Evolutionary conservation across 2,113 vertebrate genomes (phyloP), one percentile per base, ranked within the genome.

Genomic region (Alectura lathami): DNA sequence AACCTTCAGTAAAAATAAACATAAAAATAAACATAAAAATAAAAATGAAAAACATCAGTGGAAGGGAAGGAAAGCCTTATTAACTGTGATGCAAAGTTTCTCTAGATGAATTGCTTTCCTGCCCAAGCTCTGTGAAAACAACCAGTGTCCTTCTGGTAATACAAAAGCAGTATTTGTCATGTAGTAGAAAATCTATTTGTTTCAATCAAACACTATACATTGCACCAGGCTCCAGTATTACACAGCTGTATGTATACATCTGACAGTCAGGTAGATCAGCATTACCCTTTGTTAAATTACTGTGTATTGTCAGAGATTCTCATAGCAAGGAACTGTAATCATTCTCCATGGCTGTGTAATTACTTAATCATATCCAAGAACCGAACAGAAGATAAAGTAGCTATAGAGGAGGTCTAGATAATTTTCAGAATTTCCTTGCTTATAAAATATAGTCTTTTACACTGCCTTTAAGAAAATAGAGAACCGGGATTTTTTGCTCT

Each of bases 21-120:
- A 96, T n/a, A n/a, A n/a, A n/a, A n/a, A n/a, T 91, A 56, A 94
- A 92, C 48, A 96, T 91, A 57, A 94, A 92, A 91, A 73, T 67
- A 34, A 89, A 89, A 86, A 67, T 74, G 1, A 86, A 75, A 92
- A 78, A 69, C 9, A 62, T 42, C 40, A 32, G 20, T 50, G 17
- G 13, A 83, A 92, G 78, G 34, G 88, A 92, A 45, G 17, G 8
- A 84, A 89, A 85, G 14, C 11, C 47, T 83, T 93, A n/a, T 54
- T 93, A 83, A 92, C 54, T 66, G 63, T 17, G 17, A 50, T 3
- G 18, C 66, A 63, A 73, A 30, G 70, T 89, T 89, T 74, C 78
- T 72, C 34, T 62, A 32, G 30, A 85, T 42, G 6, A 80, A 91
- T 63, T 9, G 10, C 18, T 92, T 91, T 93, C 53, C 40, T 51